These are phyloP conservation scores for Eremophila alpestris DNA, from an alignment of 2,797 vertebrate genomes.

Conservation along the genomic window DNA sequence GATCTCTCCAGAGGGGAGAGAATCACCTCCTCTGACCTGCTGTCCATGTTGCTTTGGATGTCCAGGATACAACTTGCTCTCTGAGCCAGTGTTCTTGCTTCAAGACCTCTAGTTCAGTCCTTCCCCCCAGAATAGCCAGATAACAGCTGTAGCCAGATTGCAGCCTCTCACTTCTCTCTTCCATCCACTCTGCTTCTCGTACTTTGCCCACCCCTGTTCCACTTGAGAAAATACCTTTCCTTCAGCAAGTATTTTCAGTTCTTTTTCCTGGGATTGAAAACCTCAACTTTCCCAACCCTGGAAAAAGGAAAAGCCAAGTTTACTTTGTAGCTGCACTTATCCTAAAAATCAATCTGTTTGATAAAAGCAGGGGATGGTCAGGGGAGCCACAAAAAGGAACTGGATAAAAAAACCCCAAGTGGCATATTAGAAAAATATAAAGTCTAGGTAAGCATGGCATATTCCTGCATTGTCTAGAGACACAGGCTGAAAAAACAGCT, in stretches of 20 bases:
- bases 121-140: not conserved
- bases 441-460: not conserved
- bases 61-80: not conserved
- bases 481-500: not conserved
- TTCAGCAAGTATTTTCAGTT: not conserved
- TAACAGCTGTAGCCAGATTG: not conserved
- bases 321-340: slow-evolving; percentile 3
- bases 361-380: not conserved
- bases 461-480: not conserved
- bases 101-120: not conserved
- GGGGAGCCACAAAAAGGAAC: not conserved
- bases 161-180: not conserved
- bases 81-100: not conserved
- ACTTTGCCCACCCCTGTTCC: not conserved
- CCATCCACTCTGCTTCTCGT: no score
- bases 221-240: not conserved
- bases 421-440: not conserved
- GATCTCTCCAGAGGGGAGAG: not conserved
- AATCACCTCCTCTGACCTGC: not conserved
- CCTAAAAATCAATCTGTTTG: slow-evolving; percentile 17
- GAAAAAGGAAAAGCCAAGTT: not conserved
- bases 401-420: not conserved
- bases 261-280: not conserved
- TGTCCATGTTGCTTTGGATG: not conserved
- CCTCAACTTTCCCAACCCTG: not conserved